A percentile compares a stretch with the other conserved stretches of the same genome.
Conservation (phyloP, 2,113 vertebrate species). For the Menura novaehollandiae region DNA sequence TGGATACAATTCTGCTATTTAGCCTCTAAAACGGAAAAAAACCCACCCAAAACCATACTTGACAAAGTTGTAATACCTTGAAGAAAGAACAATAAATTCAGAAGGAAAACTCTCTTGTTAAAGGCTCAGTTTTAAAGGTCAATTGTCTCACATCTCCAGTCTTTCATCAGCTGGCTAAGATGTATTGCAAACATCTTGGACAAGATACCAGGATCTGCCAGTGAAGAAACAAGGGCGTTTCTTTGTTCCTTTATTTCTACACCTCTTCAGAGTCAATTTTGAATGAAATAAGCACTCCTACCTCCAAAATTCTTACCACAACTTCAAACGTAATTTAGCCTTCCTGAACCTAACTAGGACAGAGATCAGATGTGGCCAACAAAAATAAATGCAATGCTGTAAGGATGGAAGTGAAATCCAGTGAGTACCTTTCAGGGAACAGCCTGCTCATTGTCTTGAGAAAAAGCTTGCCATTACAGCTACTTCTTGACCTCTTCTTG, state of each 20-base stretch:
- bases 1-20: not conserved
- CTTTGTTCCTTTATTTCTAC: not conserved
- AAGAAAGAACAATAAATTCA: not conserved
- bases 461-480: not conserved
- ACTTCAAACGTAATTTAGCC: not conserved
- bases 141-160: not conserved
- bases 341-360: not conserved
- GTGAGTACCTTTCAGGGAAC: not conserved
- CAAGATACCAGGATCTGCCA: not conserved
- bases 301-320: not conserved
- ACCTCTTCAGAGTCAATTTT: not conserved
- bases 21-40: not conserved
- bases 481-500: not conserved
- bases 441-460: not conserved
- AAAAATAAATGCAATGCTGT: not conserved
- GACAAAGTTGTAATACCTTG: not conserved
- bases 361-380: not conserved
- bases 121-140: not conserved
- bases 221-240: not conserved
- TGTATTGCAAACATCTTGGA: not conserved
- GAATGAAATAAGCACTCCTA: not conserved
- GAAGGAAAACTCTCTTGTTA: not conserved
- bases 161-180: not conserved
- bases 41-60: not conserved
- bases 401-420: not conserved